These are phyloP conservation scores for Pinna nobilis DNA, from an alignment of 1,140 invertebrate species.

Conservation along the genomic window DNA sequence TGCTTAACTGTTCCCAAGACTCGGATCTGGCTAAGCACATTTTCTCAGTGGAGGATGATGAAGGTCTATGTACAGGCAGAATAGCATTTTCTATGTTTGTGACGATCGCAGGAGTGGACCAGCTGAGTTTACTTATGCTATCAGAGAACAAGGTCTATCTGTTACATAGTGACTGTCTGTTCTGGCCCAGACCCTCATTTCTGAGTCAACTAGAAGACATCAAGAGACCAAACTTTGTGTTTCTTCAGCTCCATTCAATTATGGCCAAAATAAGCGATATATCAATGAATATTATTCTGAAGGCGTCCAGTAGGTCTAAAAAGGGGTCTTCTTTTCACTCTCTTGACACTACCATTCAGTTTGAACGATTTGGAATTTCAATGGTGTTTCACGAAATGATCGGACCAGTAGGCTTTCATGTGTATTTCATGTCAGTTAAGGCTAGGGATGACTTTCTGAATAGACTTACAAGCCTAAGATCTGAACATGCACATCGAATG, in stretches of 20 bases:
- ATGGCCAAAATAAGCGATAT: constrained; percentile 64
- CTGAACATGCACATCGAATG: constrained; percentile 64
- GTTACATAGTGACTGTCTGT: constrained; percentile 50
- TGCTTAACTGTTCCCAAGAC: constrained; percentile 55
- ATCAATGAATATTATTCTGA: constrained; percentile 50
- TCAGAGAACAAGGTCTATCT: constrained; percentile 66
- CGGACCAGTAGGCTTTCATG: constrained; percentile 49
- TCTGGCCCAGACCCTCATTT: constrained; percentile 65
- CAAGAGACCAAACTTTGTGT: constrained; percentile 48
- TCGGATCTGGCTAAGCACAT: constrained; percentile 60
- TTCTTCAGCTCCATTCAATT: constrained; percentile 63
- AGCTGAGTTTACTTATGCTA: constrained; percentile 51
- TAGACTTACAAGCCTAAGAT: constrained; percentile 59
- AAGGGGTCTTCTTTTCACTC: not conserved
- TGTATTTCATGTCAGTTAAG: constrained; percentile 52
- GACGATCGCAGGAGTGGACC: constrained; percentile 22
- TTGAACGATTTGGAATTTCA: constrained; percentile 51
- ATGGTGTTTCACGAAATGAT: constrained; percentile 59
- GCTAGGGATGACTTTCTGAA: constrained; percentile 63
- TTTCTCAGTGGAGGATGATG: constrained; percentile 51
- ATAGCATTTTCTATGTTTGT: constrained; percentile 53
- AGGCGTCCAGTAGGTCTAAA: constrained; percentile 2
- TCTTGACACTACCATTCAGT: constrained; percentile 23
- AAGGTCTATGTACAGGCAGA: constrained; percentile 56
- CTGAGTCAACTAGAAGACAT: constrained; percentile 36